Evolutionary conservation across 2,888 invertebrate genomes (phyloP), one percentile per base, ranked within the genome.

Genomic region (Tortricodes alternella): DNA sequence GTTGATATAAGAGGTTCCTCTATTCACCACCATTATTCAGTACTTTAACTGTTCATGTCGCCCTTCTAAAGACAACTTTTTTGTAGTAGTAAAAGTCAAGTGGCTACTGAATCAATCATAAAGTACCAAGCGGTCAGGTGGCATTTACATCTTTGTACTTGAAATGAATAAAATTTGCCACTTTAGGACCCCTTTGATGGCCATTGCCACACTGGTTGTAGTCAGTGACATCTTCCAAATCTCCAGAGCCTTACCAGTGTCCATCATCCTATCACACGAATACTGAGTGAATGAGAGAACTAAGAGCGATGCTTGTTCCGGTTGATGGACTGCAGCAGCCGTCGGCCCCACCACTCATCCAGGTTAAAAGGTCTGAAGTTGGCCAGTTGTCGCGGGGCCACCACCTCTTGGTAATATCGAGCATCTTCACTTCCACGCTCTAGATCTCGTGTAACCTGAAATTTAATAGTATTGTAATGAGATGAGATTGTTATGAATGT

Each of bases 361-460:
- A 96, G 85, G 81, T 96, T 94, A 79, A 96, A 96, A 7, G 96
- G 95, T 78, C 94, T 93, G 78, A 96, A 96, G 85, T 95, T 94
- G 73, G 92, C 92, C 16, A 93, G 79, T 64, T 91, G 89, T 3
- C 91, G 85, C 6, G 92, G 89, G 27, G 91, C 77, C 57, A 92
- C 85, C 59, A 94, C 94, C 71, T 95, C 94, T 72, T 94, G 94
- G 74, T 94, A 94, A 60, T 92, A 93, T 50, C 92, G 92, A 0
- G 92, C 91, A 43, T 92, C 91, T 29, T 91, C 89, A 58, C 85
- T 80, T 38, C 89, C 89, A 1, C 88, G 78, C 68, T 94, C 94
- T 38, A 92, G 61, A 53, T 93, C 93, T 60, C 91, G 86, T 11
- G 91, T 91, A 61, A 93, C 92, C 91, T 93, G 80, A 1, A 87